Percentiles rank a stretch among this genome's conserved stretches.
phyloP scores from a whole-genome alignment of 2,113 vertebrate genomes.

The Okapia johnstoni region DNA sequence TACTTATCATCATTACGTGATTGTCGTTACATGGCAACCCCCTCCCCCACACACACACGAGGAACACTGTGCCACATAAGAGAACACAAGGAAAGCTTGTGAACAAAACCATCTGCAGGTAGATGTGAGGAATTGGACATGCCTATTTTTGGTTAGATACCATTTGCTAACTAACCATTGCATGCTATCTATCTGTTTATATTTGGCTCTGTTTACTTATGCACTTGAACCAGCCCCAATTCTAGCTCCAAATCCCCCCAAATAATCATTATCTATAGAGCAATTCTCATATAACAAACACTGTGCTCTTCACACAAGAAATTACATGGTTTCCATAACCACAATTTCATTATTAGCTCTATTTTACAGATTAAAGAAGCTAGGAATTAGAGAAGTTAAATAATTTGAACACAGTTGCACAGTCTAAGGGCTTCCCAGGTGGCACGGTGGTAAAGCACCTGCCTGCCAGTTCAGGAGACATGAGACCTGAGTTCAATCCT shows the following conservation, averaged over 20 bases:
- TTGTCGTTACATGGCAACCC: not conserved
- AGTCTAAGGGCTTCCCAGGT: not conserved
- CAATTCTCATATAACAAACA: not conserved
- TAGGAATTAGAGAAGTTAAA: not conserved
- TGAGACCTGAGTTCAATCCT: not conserved
- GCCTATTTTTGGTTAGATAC: not conserved
- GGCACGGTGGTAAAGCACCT: not conserved
- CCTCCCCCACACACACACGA: not conserved
- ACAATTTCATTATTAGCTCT: not conserved
- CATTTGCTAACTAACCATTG: not conserved
- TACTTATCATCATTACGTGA: not conserved
- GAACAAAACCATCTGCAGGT: not conserved
- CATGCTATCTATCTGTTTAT: not conserved
- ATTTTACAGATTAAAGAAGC: not conserved
- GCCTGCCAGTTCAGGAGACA: not conserved
- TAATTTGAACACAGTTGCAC: not conserved
- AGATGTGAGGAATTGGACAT: not conserved
- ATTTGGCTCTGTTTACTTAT: not conserved
- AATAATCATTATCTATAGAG: not conserved
- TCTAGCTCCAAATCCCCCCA: not conserved
- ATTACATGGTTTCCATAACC: not conserved
- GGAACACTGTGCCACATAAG: not conserved
- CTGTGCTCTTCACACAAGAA: not conserved
- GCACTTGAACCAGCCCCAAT: not conserved
- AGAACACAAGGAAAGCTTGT: not conserved